Conservation (phyloP, 2,113 vertebrate genomes). For the Rostratula benghalensis region DNA sequence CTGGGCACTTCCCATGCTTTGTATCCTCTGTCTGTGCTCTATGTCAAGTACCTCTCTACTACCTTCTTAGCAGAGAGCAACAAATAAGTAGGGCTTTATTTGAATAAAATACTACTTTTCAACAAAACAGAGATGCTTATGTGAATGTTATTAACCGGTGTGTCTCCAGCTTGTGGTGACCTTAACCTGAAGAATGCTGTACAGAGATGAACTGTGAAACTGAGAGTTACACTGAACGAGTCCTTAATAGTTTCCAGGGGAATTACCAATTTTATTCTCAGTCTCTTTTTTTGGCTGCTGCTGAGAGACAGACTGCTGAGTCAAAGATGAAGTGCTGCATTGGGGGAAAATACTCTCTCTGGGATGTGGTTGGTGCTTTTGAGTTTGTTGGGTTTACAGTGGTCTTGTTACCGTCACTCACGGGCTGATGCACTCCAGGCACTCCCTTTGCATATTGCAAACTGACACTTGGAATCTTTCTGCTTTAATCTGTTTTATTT, state of each 20-base stretch:
- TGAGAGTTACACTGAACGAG: not conserved
- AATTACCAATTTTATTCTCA: not conserved
- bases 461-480: not conserved
- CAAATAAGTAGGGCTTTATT: not conserved
- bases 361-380: not conserved
- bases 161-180: not conserved
- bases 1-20: not conserved
- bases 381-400: not conserved
- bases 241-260: not conserved
- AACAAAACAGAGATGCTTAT: not conserved
- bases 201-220: not conserved
- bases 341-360: not conserved
- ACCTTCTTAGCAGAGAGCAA: not conserved
- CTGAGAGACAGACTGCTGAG: not conserved
- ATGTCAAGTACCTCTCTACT: not conserved
- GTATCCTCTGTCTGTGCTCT: not conserved
- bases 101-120: not conserved
- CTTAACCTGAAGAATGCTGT: not conserved
- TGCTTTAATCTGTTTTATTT: not conserved
- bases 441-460: not conserved
- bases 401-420: not conserved
- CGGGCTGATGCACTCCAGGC: fast-evolving
- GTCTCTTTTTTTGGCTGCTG: not conserved
- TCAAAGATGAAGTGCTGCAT: not conserved
- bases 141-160: not conserved